A percentile compares a stretch with the other conserved stretches of the same genome.
phyloP scores from a whole-genome alignment of 2,797 vertebrate species.

The Bradypus variegatus region DNA sequence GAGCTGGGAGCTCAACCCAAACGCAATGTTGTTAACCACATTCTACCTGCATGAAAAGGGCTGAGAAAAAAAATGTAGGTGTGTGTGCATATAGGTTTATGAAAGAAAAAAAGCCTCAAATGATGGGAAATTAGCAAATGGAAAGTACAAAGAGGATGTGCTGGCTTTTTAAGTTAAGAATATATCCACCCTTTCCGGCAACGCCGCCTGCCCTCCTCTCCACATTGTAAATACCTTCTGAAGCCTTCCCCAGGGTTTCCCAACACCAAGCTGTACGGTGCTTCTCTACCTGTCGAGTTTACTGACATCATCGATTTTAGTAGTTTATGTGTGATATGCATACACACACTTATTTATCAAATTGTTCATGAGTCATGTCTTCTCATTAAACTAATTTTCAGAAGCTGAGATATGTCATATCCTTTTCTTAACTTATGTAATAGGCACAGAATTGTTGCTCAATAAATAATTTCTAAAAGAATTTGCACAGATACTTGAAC shows the following conservation, averaged over 20 bases:
- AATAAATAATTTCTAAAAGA: background rate
- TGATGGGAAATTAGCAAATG: background rate
- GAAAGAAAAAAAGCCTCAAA: background rate
- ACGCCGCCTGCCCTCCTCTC: background rate
- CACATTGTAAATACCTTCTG: background rate
- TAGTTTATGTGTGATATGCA: background rate
- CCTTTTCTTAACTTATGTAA: background rate
- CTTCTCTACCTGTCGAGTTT: background rate
- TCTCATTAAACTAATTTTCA: background rate
- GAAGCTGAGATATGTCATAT: background rate
- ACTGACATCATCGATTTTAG: background rate
- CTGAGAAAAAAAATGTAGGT: background rate
- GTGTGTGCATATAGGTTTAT: background rate
- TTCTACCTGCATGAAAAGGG: background rate
- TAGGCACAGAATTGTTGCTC: background rate
- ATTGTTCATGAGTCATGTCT: background rate
- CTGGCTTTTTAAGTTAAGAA: background rate
- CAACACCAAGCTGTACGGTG: background rate
- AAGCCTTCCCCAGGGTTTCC: background rate
- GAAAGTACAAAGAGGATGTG: conserved; percentile 5
- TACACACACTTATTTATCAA: background rate
- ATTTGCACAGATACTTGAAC: background rate
- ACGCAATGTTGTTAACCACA: background rate
- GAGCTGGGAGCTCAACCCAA: background rate
- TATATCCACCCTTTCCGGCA: background rate